Evolutionary conservation across 2,797 vertebrate species (phyloP), one percentile per base, ranked within the genome.

Genomic region (Acipenser oxyrinchus): DNA sequence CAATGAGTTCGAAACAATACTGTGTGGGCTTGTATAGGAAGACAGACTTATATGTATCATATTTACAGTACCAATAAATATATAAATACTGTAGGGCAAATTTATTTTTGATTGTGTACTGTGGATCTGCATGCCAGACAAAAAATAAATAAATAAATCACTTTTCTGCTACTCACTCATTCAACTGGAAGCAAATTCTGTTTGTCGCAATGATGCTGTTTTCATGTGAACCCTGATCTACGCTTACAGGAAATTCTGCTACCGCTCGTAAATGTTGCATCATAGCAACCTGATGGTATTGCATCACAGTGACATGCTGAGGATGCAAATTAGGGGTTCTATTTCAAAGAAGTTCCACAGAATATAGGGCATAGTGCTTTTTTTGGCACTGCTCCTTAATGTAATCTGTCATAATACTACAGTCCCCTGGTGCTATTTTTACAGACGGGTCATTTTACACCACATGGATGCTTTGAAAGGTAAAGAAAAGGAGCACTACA

Each of bases 271-370:
- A 77, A 76, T 63, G n/a, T 49, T 6, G 83, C 84, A 78, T 81
- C 85, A 78, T 83, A 86, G 82, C 87, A 88, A 90, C 86, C 77
- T 74, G 75, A 83, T 69, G 85, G 71, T 71, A 77, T 82, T 80
- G 72, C 71, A 79, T 70, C 79, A 73, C 73, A 73, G 72, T 76
- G 82, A 79, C 78, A 81, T 5, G 78, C 75, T 68, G 72, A 80
- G 77, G 75, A 79, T 74, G 81, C 72, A 77, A 76, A 76, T 79
- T 81, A 78, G 76, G 82, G 75, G 70, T 72, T 82, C 77, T 74
- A 77, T 82, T 82, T 89, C 77, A 78, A 83, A 79, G 76, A 82
- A 75, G 62, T 4, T 6, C 78, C 76, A 79, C 62, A 69, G 69
- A 74, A 74, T 77, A 77, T 37, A 37, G 37, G 37, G 37, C 37